Conservation (phyloP, 2,113 vertebrate species). For the Glaucidium brasilianum region DNA sequence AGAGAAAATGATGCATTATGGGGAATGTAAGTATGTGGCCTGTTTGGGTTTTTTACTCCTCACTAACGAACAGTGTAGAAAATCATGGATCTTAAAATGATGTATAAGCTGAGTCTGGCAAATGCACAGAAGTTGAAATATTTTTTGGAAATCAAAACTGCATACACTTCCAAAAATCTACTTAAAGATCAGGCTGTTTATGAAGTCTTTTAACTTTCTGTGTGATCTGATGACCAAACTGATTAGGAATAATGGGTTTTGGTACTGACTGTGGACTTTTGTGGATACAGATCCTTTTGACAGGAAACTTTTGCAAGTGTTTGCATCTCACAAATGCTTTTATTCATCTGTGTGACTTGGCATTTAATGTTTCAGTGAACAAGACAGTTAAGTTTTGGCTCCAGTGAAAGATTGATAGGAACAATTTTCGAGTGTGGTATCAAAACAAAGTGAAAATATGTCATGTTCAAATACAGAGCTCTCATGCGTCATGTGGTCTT, state of each 20-base stretch:
- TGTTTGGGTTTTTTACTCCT: background rate
- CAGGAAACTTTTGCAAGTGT: slow-evolving; percentile 5
- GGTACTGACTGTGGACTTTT: background rate
- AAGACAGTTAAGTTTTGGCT: slow-evolving; percentile 71
- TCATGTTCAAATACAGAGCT: slow-evolving; percentile 74
- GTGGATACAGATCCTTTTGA: background rate
- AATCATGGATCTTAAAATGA: background rate
- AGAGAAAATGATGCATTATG: slow-evolving; percentile 58
- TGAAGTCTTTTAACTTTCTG: background rate
- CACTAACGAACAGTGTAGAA: background rate
- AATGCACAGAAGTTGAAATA: background rate
- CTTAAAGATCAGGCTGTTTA: background rate
- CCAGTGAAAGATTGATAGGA: slow-evolving; percentile 74
- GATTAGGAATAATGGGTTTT: background rate
- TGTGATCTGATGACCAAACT: background rate
- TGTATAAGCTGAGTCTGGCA: background rate
- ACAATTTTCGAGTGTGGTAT: slow-evolving; percentile 74
- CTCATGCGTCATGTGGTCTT: slow-evolving; percentile 63
- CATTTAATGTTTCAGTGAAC: slow-evolving; percentile 75
- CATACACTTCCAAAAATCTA: background rate
- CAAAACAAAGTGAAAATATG: slow-evolving; percentile 77
- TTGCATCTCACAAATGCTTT: slow-evolving; percentile 45
- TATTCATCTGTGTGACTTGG: slow-evolving; percentile 64
- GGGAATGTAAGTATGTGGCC: slow-evolving; percentile 43
- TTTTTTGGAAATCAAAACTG: background rate